A percentile compares a stretch with the other conserved stretches of the same genome.
These are phyloP conservation scores for Tretioscincus oriximinensis DNA, from an alignment of 2,113 vertebrate species.

Conservation along the genomic window DNA sequence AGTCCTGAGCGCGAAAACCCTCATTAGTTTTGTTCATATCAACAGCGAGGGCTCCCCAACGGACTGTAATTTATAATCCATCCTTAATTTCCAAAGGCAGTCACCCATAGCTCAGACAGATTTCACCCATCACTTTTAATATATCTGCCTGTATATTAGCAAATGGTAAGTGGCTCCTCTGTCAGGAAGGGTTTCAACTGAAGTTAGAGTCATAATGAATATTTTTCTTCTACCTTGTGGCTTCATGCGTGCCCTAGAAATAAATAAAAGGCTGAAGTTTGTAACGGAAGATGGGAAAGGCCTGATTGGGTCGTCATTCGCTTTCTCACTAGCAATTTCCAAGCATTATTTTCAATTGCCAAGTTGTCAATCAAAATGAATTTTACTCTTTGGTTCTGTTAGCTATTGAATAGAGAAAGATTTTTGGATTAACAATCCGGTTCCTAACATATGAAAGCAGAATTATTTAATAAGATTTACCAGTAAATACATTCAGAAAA, in stretches of 20 bases:
- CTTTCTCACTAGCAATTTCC: constrained; percentile 21
- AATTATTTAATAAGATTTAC: constrained; percentile 22
- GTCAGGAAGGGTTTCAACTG: neutral
- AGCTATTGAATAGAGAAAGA: constrained; percentile 8
- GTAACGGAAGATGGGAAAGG: constrained; percentile 12
- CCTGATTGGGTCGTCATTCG: neutral
- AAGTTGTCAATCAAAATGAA: constrained; percentile 15
- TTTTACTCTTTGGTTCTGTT: neutral
- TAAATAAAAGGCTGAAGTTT: neutral
- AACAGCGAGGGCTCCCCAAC: neutral
- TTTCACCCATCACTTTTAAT: constrained; percentile 19
- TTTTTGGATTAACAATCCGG: neutral
- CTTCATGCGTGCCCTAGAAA: constrained; percentile 31
- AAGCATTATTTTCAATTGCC: constrained; percentile 26
- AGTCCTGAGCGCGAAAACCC: neutral
- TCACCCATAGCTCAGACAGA: neutral
- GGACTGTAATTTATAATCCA: neutral
- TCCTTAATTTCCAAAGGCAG: constrained; percentile 27
- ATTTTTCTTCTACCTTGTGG: neutral
- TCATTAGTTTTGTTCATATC: neutral
- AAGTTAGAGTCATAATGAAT: constrained; percentile 8
- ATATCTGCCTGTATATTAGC: neutral
- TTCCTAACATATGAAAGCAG: constrained; percentile 32
- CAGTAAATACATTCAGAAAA: constrained; percentile 1
- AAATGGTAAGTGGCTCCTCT: constrained; percentile 16